A percentile compares a stretch with the other conserved stretches of the same genome.
These are phyloP conservation scores for Drosophila formosana DNA, from an alignment of 2,888 invertebrate species.

Conservation along the genomic window DNA sequence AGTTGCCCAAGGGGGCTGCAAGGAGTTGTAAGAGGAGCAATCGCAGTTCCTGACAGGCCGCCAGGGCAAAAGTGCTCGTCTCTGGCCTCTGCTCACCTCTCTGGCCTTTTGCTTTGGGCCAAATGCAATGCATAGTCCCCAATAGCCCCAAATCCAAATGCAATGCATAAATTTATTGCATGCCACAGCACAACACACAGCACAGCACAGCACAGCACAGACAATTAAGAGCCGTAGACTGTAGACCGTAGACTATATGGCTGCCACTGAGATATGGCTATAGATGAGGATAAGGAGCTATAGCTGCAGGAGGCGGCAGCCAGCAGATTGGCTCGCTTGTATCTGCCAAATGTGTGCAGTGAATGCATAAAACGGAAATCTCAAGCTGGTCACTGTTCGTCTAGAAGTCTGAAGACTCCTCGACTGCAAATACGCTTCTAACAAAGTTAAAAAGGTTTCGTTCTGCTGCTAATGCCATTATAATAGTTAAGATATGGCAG, in stretches of 20 bases:
- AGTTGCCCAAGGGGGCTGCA: constrained; percentile 16
- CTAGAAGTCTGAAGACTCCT: neutral
- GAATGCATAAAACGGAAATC: constrained; percentile 78
- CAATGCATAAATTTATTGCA: constrained; percentile 79
- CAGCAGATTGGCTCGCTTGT: constrained; percentile 74
- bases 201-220: constrained; percentile 43
- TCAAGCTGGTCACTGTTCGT: constrained; percentile 37
- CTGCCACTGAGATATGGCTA: constrained; percentile 1
- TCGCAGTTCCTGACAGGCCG: constrained; percentile 31
- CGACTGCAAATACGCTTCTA: constrained; percentile 41
- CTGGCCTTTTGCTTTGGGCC: constrained; percentile 14
- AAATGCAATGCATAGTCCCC: constrained; percentile 36
- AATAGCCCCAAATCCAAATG: constrained; percentile 70
- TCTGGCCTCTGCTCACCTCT: constrained; percentile 2
- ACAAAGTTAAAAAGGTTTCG: neutral
- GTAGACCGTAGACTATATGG: neutral
- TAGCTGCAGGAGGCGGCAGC: constrained; percentile 29
- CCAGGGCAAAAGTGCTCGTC: neutral
- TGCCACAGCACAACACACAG: constrained; percentile 42
- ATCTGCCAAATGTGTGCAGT: constrained; percentile 70
- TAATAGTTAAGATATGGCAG: neutral
- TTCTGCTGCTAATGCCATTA: neutral
- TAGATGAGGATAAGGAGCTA: neutral
- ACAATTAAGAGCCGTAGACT: constrained; percentile 68
- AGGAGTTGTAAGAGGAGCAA: constrained; percentile 16